Conservation (phyloP, 92 coral and sea anemone genomes). For the Zoanthus sansibaricus region DNA sequence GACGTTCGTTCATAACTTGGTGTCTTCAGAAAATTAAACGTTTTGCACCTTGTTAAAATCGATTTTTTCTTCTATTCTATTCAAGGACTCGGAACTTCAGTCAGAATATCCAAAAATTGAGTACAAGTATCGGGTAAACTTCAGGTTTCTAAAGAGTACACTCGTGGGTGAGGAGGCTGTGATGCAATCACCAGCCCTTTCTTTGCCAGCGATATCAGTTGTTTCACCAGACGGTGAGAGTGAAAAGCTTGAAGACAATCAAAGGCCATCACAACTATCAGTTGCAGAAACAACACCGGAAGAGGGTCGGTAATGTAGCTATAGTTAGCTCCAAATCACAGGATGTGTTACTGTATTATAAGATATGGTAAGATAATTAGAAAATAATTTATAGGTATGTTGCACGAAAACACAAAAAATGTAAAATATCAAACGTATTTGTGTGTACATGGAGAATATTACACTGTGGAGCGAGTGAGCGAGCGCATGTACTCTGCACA, state of each 20-base stretch:
- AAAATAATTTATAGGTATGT: no score
- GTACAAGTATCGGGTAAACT: constrained; percentile 91
- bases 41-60: neutral
- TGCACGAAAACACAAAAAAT: no score
- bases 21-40: no score
- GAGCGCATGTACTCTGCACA: no score
- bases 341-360: no score
- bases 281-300: neutral
- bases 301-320: constrained; percentile 3
- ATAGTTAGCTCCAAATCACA: neutral
- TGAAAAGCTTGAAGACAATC: constrained; percentile 9
- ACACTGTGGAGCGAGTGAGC: no score
- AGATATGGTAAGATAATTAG: no score
- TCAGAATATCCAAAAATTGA: constrained; percentile 91
- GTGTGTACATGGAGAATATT: no score
- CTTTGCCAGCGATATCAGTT: constrained; percentile 69
- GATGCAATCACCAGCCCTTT: constrained; percentile 52
- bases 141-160: constrained; percentile 69
- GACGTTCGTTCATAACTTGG: no score
- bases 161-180: constrained; percentile 26
- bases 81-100: constrained; percentile 83
- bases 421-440: no score
- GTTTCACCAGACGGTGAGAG: constrained; percentile 60
- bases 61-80: neutral
- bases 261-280: neutral